Evolutionary conservation across 2,797 vertebrate genomes (phyloP), one percentile per base, ranked within the genome.

Genomic region (Huso huso): DNA sequence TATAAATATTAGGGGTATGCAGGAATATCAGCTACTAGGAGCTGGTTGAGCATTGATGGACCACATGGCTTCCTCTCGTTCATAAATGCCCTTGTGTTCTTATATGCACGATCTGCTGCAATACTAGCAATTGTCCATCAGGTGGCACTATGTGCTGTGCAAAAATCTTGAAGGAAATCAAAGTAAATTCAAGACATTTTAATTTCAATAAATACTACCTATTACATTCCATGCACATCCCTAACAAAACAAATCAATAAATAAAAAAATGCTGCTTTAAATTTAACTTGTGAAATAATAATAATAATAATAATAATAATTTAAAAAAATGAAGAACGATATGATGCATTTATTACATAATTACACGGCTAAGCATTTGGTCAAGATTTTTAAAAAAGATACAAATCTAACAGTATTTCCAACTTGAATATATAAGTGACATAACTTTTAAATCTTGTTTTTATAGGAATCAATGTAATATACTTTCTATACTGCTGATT

Each of bases 311-410:
- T 13, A 58, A 13, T n/a, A n/a, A 7, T 58, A 49, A 52, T 65
- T 48, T 63, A 64, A 48, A 59, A 49, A 63, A 66, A 66, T 61
- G 23, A 62, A 60, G 62, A 76, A 71, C 68, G 66, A 72, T 75
- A 75, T 77, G 74, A 71, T 72, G 69, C 58, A 73, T 61, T 66
- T 68, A 66, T 74, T 61, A 66, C 11, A 71, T 71, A 66, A 51
- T 66, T 49, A 58, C 37, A 37, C 5, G 37, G 37, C 37, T 37
- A 37, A 37, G 37, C 37, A 37, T 37, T 37, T 37, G 37, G 37
- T 37, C 59, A 52, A 70, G 7, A 64, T 18, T 48, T 49, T 15
- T 9, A 55, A n/a, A 62, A 59, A n/a, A 15, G 13, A 12, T 67
- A 5, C 2, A 61, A 15, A 55, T 55, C 51, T 37, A 55, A 15